Base-by-base conservation (phyloP, 2,113 vertebrate species). In the Pholis gunnellus region DNA sequence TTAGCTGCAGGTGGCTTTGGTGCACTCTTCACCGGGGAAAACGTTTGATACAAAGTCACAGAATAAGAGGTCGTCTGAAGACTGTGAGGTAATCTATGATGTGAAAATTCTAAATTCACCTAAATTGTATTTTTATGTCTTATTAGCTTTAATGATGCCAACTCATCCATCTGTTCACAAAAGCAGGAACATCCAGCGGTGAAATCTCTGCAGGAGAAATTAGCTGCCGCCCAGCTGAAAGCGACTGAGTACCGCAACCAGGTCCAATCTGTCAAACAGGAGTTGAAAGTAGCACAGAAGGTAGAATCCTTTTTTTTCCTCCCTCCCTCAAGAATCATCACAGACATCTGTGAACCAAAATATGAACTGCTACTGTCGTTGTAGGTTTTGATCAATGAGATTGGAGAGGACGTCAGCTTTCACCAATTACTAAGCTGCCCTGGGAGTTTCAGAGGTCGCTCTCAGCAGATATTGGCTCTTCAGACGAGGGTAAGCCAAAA, bases 381-480 rank as follows among this genome's bases (percentile, higher is more conserved):
- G 15, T 83, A 99, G 98, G 96, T 97, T 86, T 88, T 99, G 78
- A 90, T 91, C 82, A 97, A 72, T 36, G 98, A 99, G 93, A 90
- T 98, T 4, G 98, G 98, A 9, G 98, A 99, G 69, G 97, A 97
- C 0, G 93, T 98, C 78, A 97, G 88, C 34, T 63, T 99, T 59
- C 97, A 96, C 75, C 96, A 93, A 44, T 91, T 99, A 34, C 68
- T 98, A 57, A 88, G 78, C 82, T 92, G 82, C 14, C 94, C 95
- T 0, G 96, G 97, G 63, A 94, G 81, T 87, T 99, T 97, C 94
- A 94, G 98, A 78, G 98, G 98, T 3, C 95, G 98, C 13, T 96
- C 98, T 5, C 98, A 99, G 86, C 98, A 99, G 83, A 98, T 99
- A 31, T 95, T 99, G 0, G 90, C 95, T 81, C 90, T 99, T 40